Conservation (phyloP, 2,888 invertebrate genomes). For the Drosophila multiciliata region DNA sequence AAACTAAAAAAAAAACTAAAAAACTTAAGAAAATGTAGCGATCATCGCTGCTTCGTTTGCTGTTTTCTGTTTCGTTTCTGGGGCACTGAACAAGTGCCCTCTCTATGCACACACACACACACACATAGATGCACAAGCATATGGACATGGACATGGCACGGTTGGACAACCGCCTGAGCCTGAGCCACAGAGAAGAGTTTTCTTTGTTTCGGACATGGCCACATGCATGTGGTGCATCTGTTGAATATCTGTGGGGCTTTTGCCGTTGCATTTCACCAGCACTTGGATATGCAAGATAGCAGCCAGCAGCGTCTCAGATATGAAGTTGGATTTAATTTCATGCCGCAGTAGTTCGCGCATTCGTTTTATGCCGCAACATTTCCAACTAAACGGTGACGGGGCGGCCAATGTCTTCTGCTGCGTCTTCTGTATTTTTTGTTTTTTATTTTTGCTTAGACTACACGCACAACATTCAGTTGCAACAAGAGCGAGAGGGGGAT, state of each 20-base stretch:
- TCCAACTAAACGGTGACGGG: constrained; percentile 67
- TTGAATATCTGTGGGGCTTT: constrained; percentile 57
- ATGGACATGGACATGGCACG: constrained; percentile 67
- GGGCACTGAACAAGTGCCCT: constrained; percentile 80
- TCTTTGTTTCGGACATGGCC: constrained; percentile 76
- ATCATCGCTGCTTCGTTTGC: constrained; percentile 66
- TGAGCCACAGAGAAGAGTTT: constrained; percentile 67
- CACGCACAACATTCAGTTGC: constrained; percentile 41
- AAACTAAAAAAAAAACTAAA: constrained; percentile 38
- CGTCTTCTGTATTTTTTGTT: constrained; percentile 6
- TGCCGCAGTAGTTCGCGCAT: constrained; percentile 82
- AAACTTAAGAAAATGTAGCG: constrained; percentile 72
- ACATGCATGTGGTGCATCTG: constrained; percentile 76
- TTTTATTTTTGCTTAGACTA: constrained; percentile 49
- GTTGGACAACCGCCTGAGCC: constrained; percentile 71
- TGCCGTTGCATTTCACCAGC: constrained; percentile 65
- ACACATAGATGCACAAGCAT: constrained; percentile 5
- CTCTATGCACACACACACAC: constrained; percentile 64
- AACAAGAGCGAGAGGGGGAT: background rate
- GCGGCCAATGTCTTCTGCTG: constrained; percentile 32
- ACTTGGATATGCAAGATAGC: constrained; percentile 81
- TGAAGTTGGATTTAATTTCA: constrained; percentile 83
- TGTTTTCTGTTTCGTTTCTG: constrained; percentile 58
- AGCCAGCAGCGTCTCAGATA: constrained; percentile 56
- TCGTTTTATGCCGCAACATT: constrained; percentile 71